Evolutionary conservation across 2,113 vertebrate species (phyloP), one percentile per base, ranked within the genome.

Genomic region (Sorex araneus): DNA sequence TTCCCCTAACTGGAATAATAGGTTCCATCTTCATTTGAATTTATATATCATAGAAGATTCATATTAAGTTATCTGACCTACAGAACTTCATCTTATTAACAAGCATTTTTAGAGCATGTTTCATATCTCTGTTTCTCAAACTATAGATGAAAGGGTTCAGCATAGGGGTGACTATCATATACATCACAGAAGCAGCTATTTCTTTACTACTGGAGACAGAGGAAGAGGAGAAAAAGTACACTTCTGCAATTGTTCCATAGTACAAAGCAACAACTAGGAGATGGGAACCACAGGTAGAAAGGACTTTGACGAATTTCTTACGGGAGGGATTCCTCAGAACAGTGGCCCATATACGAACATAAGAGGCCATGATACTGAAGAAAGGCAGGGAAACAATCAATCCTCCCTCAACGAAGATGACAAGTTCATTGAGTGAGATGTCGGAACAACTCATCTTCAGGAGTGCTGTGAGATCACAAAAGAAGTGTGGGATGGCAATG

Each of bases 151-250:
- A 71, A 21, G 69, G 69, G 69, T 71, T 71, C n/a, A 71, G 32
- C 69, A 71, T 71, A 16, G 69, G 69, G 32, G 69, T 71, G 69
- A 71, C 69, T 2, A 71, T 21, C 19, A 8, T 36, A 21, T 71
- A 71, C 69, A 71, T 71, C 8, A 36, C 69, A 71, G 95, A 90
- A 81, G 92, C 92, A 50, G 84, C n/a, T 8, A 83, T 15, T 4
- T 93, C 93, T 28, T 89, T 83, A 27, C 77, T 70, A n/a, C 50
- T 47, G 34, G 89, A 88, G 12, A 83, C 76, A 10, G 18, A 30
- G 15, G 78, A 86, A 19, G 71, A 74, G 43, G 96, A 94, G 75
- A 74, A 67, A 75, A 97, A 94, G 36, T 97, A 97, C 50, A 94
- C 89, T 0, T 71, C 80, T 36, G 81, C 88, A 75, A 93, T 18